Evolutionary conservation across 1,140 invertebrate species (phyloP), one percentile per base, ranked within the genome.

Genomic region (Achatina immaculata): DNA sequence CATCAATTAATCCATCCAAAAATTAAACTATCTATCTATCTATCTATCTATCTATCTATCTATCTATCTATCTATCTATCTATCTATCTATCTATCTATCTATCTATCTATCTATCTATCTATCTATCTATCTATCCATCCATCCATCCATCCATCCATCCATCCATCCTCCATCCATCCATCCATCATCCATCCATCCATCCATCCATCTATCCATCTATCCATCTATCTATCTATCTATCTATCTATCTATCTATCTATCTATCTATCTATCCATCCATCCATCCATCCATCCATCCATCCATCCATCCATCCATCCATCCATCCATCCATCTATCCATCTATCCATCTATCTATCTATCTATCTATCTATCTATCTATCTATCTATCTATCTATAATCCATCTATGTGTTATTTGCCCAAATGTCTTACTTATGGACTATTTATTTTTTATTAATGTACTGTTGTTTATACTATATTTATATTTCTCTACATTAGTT

Each of bases 31-130:
- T 65, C 62, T 65, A 65, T 65, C 62, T 65, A 65, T 65, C 62
- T 65, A 65, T 65, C 62, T 65, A 65, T 65, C 62, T 65, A 65
- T 65, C 62, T 65, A 65, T 65, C 62, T 65, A 65, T 65, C 62
- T 65, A 65, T 65, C 62, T 65, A 65, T 65, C 62, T 65, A 65
- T 65, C 62, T 65, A 65, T 65, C 62, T 65, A 65, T 65, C 62
- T 65, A 34, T 65, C 24, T 65, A 24, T 65, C 24, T 28, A 34
- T 28, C 62, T 65, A 24, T 65, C 62, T 65, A 9, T 65, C 62
- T 65, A 24, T 28, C 62, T 65, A 9, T 65, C 62, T 65, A 24
- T 65, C 62, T 28, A 28, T 65, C 62, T 65, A 24, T 65, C 31
- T 65, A 9, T 65, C 31, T 65, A 28, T 65, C 31, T 65, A 9